Evolutionary conservation across 2,888 invertebrate species (phyloP).

Genomic region (Strigamia transsilvanica): DNA sequence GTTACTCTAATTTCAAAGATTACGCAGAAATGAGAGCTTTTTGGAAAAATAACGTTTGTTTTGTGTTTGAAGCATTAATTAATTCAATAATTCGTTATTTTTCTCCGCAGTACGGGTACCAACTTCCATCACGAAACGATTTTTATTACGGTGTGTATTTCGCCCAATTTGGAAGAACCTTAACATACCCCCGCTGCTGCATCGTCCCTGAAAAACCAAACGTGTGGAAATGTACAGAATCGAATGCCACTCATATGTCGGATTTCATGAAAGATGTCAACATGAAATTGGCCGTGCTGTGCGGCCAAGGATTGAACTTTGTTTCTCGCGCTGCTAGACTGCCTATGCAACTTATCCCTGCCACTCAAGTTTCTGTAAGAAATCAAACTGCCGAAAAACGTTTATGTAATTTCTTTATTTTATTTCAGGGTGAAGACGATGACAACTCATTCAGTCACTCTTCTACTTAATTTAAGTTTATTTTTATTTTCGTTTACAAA

Average conservation of each 20-base stretch:
- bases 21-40: constrained; percentile 51
- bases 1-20: constrained; percentile 4
- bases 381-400: background rate
- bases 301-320: background rate
- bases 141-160: constrained; percentile 22
- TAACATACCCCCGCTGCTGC: constrained; percentile 4
- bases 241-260: background rate
- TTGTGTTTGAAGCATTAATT: background rate
- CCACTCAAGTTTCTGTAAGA: background rate
- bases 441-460: constrained; percentile 5
- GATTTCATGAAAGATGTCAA: constrained; percentile 11
- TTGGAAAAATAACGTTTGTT: constrained; percentile 51
- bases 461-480: background rate
- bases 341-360: background rate
- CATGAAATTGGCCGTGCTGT: background rate
- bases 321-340: background rate
- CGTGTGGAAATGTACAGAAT: background rate
- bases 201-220: constrained; percentile 14
- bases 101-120: constrained; percentile 2
- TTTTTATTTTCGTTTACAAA: background rate
- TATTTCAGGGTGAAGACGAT: constrained; percentile 12
- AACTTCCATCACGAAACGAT: constrained; percentile 14
- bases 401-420: background rate
- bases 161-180: background rate
- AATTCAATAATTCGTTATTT: background rate